Evolutionary conservation across 2,888 invertebrate genomes (phyloP), one percentile per base, ranked within the genome.

Genomic region (Nudaria mundana): DNA sequence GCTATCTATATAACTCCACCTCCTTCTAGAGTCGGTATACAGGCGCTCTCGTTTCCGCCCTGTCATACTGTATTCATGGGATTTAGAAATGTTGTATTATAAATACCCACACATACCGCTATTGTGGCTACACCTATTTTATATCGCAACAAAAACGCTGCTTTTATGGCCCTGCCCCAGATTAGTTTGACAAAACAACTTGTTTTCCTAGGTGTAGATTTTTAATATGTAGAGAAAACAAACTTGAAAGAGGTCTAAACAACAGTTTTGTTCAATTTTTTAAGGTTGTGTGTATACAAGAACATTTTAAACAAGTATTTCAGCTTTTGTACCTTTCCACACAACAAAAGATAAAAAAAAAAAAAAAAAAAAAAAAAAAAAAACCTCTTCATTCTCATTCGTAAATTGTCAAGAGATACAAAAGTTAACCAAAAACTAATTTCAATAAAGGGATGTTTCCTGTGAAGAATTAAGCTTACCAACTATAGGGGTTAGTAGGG

Each of bases 1-100:
- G 52, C 66, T 37, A 0, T 2, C 23, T 52, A 10, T 54, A 30
- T 2, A 10, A 16, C 60, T 56, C 2, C 40, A 41, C 60, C 38
- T 24, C 3, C 37, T 25, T 3, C 20, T 11, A n/a, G n/a, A n/a
- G n/a, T n/a, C 47, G 38, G 40, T 52, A 56, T 41, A 52, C 58
- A 47, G 56, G 55, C 52, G 48, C 60, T 61, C 63, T 61, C 63
- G 64, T 63, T 62, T 57, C 43, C 48, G 39, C 62, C 55, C 67
- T 67, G 76, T 73, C 75, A 80, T 80, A 74, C 66, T 66, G 67
- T 81, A 81, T 81, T 80, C 81, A 80, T 78, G 55, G 76, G 75
- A 73, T 77, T 77, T 72, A 75, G 76, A 75, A 72, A 74, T 76
- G 73, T 71, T 69, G 70, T 72, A 64, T 66, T 64, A 69, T 63